Percentiles rank a stretch among this genome's conserved stretches.
phyloP scores from a whole-genome alignment of 1,140 invertebrate species.

The Gryllus bimaculatus region DNA sequence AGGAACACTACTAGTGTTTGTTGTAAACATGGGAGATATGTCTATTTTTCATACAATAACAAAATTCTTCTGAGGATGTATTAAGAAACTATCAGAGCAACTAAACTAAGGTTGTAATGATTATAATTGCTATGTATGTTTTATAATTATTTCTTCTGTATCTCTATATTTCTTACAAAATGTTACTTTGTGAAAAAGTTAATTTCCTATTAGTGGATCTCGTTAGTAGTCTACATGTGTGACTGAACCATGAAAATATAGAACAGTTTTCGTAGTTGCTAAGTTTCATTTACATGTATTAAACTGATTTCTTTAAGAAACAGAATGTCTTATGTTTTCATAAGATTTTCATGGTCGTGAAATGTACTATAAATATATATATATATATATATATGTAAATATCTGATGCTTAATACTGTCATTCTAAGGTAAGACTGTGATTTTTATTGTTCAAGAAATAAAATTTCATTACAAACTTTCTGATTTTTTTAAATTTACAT shows the following conservation, averaged over 20 bases:
- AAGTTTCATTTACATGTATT: not conserved
- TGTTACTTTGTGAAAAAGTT: not conserved
- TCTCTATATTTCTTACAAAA: not conserved
- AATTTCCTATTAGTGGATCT: not conserved
- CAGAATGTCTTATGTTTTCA: not conserved
- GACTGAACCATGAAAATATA: not conserved
- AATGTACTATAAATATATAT: not conserved
- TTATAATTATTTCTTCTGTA: not conserved
- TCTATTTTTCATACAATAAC: conserved; percentile 2
- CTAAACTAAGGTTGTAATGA: not conserved
- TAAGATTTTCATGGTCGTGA: not conserved
- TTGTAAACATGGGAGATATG: not conserved
- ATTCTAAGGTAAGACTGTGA: conserved; percentile 13
- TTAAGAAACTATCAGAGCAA: not conserved
- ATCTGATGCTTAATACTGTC: conserved; percentile 8
- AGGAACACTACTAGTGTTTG: not conserved
- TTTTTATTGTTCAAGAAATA: conserved; percentile 12
- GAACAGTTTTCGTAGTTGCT: not conserved
- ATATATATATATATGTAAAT: not conserved
- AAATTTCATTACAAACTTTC: not conserved
- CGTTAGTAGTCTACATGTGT: not conserved
- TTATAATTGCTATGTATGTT: too few species aligned
- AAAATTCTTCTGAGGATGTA: not conserved
- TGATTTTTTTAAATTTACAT: not conserved
- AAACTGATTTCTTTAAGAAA: not conserved